Evolutionary conservation across 2,797 vertebrate species (phyloP).

Genomic region (Gymnoscopelus microlampas): DNA sequence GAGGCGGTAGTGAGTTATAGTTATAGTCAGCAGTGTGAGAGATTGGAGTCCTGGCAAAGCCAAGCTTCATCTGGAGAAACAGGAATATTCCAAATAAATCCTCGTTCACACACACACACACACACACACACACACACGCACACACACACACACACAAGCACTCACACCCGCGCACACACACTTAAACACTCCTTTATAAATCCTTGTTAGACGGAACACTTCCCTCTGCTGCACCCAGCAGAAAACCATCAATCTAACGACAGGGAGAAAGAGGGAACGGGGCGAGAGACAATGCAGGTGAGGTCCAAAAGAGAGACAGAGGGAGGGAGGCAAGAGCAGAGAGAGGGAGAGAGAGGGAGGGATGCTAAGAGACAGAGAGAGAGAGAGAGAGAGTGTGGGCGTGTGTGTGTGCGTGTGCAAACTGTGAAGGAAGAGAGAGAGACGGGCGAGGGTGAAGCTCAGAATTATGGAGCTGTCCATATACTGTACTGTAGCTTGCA

Average conservation of each 20-base stretch:
- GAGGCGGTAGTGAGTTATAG: conserved; percentile 58
- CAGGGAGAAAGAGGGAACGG: background rate
- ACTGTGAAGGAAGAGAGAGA: no score
- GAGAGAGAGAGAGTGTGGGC: conserved; percentile 18
- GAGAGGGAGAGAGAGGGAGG: conserved; percentile 1
- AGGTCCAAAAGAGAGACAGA: no score
- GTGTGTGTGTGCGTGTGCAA: no score
- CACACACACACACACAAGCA: background rate
- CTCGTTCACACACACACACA: conserved; percentile 10
- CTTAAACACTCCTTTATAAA: conserved; percentile 45
- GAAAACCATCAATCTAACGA: conserved; percentile 71
- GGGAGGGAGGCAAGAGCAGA: conserved; percentile 22
- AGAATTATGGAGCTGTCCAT: no score
- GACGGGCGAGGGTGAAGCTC: no score
- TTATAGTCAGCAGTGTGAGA: conserved; percentile 65
- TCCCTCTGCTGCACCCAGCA: conserved; percentile 52
- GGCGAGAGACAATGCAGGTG: background rate
- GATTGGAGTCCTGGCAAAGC: conserved; percentile 59
- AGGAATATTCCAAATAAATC: conserved; percentile 74
- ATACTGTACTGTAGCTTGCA: no score
- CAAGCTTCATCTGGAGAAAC: conserved; percentile 59
- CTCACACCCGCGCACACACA: no score
- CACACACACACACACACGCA: background rate
- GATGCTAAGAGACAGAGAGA: conserved; percentile 1
- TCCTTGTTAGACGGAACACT: conserved; percentile 60